Conservation (phyloP, 2,888 invertebrate species). For the Tiphia femorata region DNA sequence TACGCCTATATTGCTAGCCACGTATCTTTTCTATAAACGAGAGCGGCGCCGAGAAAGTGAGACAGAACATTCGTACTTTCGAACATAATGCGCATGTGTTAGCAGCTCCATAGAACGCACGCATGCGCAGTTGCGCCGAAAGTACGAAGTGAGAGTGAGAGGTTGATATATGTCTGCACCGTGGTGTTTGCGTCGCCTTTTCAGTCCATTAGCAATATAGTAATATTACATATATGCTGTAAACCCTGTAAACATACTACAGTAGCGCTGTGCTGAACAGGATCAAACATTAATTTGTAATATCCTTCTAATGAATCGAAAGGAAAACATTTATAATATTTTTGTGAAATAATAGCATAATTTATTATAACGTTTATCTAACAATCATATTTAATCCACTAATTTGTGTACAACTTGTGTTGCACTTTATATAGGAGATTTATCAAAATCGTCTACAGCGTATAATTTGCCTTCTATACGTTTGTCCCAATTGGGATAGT, state of each 20-base stretch:
- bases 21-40: neutral
- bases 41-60: neutral
- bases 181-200: too few relatives aligned
- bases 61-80: too few relatives aligned
- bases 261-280: too few relatives aligned
- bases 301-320: too few relatives aligned
- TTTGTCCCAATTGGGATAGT: slow-evolving; percentile 76
- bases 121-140: too few relatives aligned
- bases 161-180: too few relatives aligned
- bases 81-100: too few relatives aligned
- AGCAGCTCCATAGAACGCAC: too few relatives aligned
- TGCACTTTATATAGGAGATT: slow-evolving; percentile 71
- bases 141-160: too few relatives aligned
- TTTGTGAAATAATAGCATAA: neutral
- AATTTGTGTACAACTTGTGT: neutral
- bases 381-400: neutral
- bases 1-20: neutral
- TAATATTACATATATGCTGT: neutral
- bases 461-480: slow-evolving; percentile 76
- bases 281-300: too few relatives aligned
- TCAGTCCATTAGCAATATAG: too few relatives aligned
- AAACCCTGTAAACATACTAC: too few relatives aligned
- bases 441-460: slow-evolving; percentile 80
- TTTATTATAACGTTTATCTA: neutral
- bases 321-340: neutral